A percentile compares a stretch with the other conserved stretches of the same genome.
Conservation (phyloP, 2,113 vertebrate species). For the Propithecus coquereli region DNA sequence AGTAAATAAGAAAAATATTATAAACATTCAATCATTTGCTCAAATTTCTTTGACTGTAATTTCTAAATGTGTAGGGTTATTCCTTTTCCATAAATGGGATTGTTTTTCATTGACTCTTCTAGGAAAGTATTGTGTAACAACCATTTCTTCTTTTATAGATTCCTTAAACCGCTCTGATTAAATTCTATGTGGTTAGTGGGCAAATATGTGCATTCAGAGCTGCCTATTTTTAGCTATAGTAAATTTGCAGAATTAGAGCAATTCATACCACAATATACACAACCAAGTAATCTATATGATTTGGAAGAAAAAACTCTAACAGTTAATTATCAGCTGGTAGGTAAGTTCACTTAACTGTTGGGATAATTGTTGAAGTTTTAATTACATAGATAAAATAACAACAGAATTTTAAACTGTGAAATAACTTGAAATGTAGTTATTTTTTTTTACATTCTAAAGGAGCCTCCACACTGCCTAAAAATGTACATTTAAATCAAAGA, state of each 20-base stretch:
- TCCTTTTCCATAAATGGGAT: not conserved
- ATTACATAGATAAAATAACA: not conserved
- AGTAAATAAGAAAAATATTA: not conserved
- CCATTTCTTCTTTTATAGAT: not conserved
- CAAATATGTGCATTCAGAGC: not conserved
- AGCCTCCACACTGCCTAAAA: not conserved
- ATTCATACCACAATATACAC: not conserved
- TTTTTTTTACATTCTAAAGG: not conserved
- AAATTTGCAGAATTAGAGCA: not conserved
- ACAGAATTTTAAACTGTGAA: not conserved
- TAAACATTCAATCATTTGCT: not conserved
- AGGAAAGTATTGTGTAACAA: not conserved
- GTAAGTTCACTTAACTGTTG: not conserved
- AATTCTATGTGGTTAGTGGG: not conserved
- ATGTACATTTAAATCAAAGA: not conserved
- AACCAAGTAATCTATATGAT: not conserved
- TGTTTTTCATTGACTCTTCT: not conserved
- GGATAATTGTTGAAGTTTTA: not conserved
- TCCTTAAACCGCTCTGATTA: not conserved
- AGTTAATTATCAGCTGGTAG: not conserved
- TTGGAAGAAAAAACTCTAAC: not conserved
- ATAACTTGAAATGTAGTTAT: not conserved
- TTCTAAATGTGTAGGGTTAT: not conserved
- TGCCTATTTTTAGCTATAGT: not conserved
- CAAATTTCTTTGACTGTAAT: not conserved